Evolutionary conservation across 2,113 vertebrate species (phyloP).

Genomic region (Corydoras maculifer): DNA sequence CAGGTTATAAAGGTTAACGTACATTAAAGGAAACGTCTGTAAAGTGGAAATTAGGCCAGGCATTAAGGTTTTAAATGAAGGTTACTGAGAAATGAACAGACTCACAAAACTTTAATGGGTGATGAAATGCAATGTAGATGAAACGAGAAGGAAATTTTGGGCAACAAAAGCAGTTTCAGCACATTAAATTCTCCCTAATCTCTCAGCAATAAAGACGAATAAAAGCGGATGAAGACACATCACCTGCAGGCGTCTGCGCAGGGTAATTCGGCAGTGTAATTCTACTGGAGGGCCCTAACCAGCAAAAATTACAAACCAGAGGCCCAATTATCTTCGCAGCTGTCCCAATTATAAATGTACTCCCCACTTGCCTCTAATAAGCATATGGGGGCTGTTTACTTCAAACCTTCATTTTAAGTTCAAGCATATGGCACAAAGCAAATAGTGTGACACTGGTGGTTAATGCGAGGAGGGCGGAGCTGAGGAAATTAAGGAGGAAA

Average conservation of each 20-base stretch:
- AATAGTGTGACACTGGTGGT: too few relatives aligned
- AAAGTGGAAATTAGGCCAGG: too few relatives aligned
- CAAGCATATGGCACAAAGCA: background rate
- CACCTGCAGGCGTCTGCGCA: background rate
- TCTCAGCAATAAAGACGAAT: constrained; percentile 10
- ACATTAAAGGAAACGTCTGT: too few relatives aligned
- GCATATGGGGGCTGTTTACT: background rate
- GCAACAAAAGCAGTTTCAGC: background rate
- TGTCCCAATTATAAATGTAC: constrained; percentile 15
- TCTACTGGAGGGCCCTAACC: constrained; percentile 19
- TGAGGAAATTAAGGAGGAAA: too few relatives aligned
- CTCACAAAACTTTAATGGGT: too few relatives aligned
- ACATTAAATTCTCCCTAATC: constrained; percentile 2
- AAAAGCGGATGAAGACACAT: background rate
- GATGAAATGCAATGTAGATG: background rate
- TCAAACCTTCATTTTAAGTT: constrained; percentile 10
- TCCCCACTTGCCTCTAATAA: constrained; percentile 6
- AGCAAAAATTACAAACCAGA: constrained; percentile 26
- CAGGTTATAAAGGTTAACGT: background rate
- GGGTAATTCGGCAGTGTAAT: constrained; percentile 11
- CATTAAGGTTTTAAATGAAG: too few relatives aligned
- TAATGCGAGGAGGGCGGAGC: too few relatives aligned
- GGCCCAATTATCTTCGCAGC: constrained; percentile 8
- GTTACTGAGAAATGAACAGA: too few relatives aligned
- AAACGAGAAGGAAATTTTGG: background rate